Base-by-base conservation (phyloP, 2,113 vertebrate species). In the Beaufortia kweichowensis region DNA sequence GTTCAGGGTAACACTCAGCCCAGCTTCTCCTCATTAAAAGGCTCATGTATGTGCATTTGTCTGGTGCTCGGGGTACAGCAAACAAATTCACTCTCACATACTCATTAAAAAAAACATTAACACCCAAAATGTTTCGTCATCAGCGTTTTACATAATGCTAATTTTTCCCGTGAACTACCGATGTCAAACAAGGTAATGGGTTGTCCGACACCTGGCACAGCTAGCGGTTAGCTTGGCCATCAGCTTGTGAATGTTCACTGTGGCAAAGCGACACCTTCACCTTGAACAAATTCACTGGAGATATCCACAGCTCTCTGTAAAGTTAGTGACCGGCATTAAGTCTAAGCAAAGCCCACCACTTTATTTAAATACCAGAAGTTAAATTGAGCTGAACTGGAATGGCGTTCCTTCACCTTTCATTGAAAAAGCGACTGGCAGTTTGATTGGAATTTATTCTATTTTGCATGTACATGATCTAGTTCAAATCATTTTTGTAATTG, bases 41-140 rank as follows among this genome's bases (percentile, higher is more conserved):
- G 31, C 31, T 2, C 61, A 17, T 12, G 39, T 41, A n/a, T 29
- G 60, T 50, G 53, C 21, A 29, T 57, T 19, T 33, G 23, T 55
- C n/a, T 55, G 65, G 48, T 48, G 71, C 33, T 64, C 28, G 4
- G 61, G 46, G 50, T 31, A 9, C 43, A 55, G 66, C 39, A 35
- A 80, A 55, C 17, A 21, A n/a, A 21, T 59, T 66, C 59, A 2
- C 33, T 68, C 56, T n/a, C 55, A 64, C 33, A 63, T 77, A 11
- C 48, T 72, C 71, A 78, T 83, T 78, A 78, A 78, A 83, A n/a
- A 80, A 64, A 57, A 35, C 77, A 69, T 77, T 33, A 74, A 21
- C 14, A 46, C 63, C 62, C 57, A 33, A 74, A 74, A 74, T 12
- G 69, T 21, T 41, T 66, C 68, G 41, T 83, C 75, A 78, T 70